Evolutionary conservation across 2,797 vertebrate species (phyloP).

Genomic region (Octomys mimax): DNA sequence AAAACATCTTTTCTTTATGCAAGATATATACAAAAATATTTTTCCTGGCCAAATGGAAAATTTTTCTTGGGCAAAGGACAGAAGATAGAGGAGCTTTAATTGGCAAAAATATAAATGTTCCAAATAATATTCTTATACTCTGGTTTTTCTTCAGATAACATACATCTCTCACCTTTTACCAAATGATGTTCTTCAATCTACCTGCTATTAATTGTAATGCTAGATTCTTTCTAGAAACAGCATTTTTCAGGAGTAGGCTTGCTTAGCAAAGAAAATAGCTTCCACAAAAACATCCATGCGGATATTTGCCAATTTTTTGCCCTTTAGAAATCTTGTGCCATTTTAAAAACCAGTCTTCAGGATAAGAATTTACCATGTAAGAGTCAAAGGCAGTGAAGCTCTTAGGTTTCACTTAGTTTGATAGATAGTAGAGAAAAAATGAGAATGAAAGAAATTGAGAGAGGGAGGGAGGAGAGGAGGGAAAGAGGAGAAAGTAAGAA

Average conservation of each 20-base stretch:
- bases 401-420: slow-evolving; percentile 13
- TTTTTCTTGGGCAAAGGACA: not conserved
- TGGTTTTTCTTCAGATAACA: too few relatives aligned
- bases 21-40: not conserved
- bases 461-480: too few relatives aligned
- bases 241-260: not conserved
- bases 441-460: not conserved
- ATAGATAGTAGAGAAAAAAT: not conserved
- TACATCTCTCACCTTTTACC: too few relatives aligned
- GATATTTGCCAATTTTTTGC: not conserved
- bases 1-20: slow-evolving; percentile 35
- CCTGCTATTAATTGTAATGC: slow-evolving; percentile 1
- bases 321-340: slow-evolving; percentile 18
- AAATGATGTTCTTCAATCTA: not conserved
- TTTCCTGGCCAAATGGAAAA: not conserved
- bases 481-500: not conserved
- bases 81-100: not conserved
- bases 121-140: not conserved
- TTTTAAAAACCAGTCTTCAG: slow-evolving; percentile 35
- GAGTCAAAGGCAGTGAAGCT: not conserved
- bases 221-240: slow-evolving; percentile 19
- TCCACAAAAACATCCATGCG: not conserved
- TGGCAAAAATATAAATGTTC: not conserved
- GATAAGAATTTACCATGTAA: not conserved
- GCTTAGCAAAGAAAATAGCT: not conserved